Evolutionary conservation across 2,888 invertebrate genomes (phyloP).

Genomic region (Papilio gigon): DNA sequence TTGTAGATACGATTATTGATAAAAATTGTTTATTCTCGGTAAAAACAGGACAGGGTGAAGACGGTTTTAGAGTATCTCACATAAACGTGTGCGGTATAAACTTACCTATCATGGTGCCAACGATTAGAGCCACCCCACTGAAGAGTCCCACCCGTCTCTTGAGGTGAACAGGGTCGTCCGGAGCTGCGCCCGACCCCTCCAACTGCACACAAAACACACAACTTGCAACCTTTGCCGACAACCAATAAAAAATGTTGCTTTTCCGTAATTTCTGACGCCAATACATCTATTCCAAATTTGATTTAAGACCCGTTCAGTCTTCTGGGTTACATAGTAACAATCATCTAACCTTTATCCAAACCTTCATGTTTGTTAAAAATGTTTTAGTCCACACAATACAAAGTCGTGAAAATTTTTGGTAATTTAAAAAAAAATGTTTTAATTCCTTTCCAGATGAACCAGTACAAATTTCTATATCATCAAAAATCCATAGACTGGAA

Average conservation of each 20-base stretch:
- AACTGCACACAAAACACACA: slow-evolving; percentile 67
- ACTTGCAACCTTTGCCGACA: background rate
- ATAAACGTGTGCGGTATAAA: slow-evolving; percentile 30
- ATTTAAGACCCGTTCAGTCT: no score
- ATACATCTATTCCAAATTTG: no score
- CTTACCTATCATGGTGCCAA: slow-evolving; percentile 98
- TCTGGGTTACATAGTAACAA: no score
- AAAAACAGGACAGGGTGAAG: background rate
- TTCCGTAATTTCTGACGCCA: no score
- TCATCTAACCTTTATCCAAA: no score
- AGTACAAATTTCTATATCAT: background rate
- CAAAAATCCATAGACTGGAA: background rate
- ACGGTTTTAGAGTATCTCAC: background rate
- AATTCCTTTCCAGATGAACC: background rate
- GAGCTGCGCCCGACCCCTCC: slow-evolving; percentile 96
- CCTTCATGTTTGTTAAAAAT: no score
- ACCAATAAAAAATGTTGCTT: no score
- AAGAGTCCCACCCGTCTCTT: slow-evolving; percentile 99
- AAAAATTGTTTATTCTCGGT: background rate
- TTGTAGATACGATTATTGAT: no score
- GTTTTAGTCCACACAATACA: no score
- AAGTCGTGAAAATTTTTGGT: no score
- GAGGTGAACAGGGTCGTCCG: slow-evolving; percentile 99
- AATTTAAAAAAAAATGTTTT: no score
- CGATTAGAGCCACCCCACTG: slow-evolving; percentile 99